Conservation (phyloP, 1,140 invertebrate genomes). For the Pseudomyrmex dendroicus region DNA sequence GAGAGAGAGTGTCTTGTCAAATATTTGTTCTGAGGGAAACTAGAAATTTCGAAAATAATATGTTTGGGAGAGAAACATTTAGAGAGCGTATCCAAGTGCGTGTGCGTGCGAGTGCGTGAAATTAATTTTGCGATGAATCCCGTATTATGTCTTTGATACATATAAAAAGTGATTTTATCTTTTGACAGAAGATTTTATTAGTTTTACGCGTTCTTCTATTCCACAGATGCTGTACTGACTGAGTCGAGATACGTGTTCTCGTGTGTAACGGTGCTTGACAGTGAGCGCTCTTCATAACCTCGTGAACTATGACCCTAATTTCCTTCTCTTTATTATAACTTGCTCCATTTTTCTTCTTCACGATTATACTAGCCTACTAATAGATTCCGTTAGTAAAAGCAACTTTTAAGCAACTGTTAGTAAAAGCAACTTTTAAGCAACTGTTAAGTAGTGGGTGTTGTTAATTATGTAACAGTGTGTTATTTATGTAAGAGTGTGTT, state of each 20-base stretch:
- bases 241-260: constrained; percentile 22
- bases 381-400: constrained; percentile 29
- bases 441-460: not conserved
- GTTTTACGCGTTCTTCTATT: constrained; percentile 23
- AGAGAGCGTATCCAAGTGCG: no score
- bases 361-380: not conserved
- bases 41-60: not conserved
- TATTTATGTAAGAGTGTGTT: no score
- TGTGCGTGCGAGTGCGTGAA: no score
- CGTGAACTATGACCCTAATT: constrained; percentile 69
- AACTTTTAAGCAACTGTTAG: constrained; percentile 9
- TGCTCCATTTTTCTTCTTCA: constrained; percentile 57
- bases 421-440: constrained; percentile 5
- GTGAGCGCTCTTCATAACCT: constrained; percentile 61
- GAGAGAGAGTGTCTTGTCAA: not conserved
- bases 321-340: constrained; percentile 48
- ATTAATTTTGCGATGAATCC: no score
- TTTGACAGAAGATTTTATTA: constrained; percentile 12
- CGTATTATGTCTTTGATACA: not conserved
- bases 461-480: no score
- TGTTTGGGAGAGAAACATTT: no score
- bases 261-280: constrained; percentile 56
- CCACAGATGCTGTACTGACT: not conserved
- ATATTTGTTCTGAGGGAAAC: not conserved
- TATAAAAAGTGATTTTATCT: not conserved